Conservation (phyloP, 2,797 vertebrate species). For the Chiroxiphia lanceolata region DNA sequence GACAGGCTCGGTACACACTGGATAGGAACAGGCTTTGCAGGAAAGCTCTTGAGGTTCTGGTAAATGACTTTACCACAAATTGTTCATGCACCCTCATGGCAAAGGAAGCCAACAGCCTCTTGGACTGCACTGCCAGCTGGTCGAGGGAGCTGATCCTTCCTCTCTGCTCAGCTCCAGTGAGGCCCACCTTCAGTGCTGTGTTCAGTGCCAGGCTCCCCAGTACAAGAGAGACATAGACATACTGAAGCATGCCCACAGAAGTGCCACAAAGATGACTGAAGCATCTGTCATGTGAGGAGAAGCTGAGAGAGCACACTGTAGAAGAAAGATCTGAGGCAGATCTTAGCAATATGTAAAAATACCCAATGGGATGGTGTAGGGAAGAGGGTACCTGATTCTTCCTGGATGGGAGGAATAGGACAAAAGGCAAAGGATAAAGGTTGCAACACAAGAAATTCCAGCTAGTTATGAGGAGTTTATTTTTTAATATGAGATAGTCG, state of each 20-base stretch:
- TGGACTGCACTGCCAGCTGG: neutral
- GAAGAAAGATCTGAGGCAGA: neutral
- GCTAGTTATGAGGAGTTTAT: neutral
- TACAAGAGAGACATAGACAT: neutral
- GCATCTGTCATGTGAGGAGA: neutral
- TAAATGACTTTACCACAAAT: neutral
- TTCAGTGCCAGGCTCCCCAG: neutral
- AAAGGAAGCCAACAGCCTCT: neutral
- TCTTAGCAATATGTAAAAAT: neutral
- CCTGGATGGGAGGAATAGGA: fast-evolving
- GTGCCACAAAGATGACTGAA: neutral
- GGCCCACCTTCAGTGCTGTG: neutral
- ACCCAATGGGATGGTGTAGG: too few species aligned
- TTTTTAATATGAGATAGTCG: neutral
- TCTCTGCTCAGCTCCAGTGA: neutral
- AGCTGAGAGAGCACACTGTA: neutral
- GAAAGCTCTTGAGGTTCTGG: neutral
- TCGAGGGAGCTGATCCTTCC: fast-evolving
- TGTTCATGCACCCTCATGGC: neutral
- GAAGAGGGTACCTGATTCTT: neutral
- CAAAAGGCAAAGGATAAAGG: neutral
- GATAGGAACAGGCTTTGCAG: neutral
- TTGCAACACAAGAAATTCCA: neutral
- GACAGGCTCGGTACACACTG: neutral
- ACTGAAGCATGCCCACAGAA: neutral